phyloP scores from a whole-genome alignment of 2,888 invertebrate genomes.

The Scaptomyza cyrtandrae region DNA sequence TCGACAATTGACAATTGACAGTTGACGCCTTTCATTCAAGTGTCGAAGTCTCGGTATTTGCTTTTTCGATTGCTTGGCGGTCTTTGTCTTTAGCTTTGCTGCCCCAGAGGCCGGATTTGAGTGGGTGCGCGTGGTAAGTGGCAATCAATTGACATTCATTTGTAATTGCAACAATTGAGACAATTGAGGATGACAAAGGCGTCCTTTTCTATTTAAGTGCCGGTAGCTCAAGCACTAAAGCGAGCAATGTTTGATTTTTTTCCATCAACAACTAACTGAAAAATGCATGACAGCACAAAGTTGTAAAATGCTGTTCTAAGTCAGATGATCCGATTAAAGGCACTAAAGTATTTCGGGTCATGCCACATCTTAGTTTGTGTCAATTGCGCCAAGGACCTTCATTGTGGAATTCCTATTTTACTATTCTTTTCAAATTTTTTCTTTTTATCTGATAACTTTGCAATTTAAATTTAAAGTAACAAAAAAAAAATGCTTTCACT shows the following conservation, averaged over 20 bases:
- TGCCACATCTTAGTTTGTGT: slow-evolving; percentile 15
- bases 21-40: slow-evolving; percentile 13
- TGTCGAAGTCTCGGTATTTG: slow-evolving; percentile 4
- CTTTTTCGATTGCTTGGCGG: slow-evolving; percentile 6
- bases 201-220: slow-evolving; percentile 27
- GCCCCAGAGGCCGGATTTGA: slow-evolving; percentile 16
- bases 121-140: slow-evolving; percentile 58
- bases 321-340: slow-evolving; percentile 11
- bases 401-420: neutral
- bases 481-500: no score
- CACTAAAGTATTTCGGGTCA: slow-evolving; percentile 12
- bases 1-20: slow-evolving; percentile 26
- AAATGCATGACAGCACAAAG: slow-evolving; percentile 26
- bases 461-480: no score
- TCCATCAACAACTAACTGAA: slow-evolving; percentile 27
- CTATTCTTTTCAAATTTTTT: neutral
- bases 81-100: slow-evolving; percentile 11
- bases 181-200: no score
- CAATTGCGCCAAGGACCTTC: slow-evolving; percentile 7
- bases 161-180: slow-evolving; percentile 67
- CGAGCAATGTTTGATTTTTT: slow-evolving; percentile 5
- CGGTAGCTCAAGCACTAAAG: slow-evolving; percentile 3
- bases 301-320: slow-evolving; percentile 13
- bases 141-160: slow-evolving; percentile 65
- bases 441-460: neutral